Conservation (phyloP, 2,888 invertebrate genomes). For the Lymantria monacha region DNA sequence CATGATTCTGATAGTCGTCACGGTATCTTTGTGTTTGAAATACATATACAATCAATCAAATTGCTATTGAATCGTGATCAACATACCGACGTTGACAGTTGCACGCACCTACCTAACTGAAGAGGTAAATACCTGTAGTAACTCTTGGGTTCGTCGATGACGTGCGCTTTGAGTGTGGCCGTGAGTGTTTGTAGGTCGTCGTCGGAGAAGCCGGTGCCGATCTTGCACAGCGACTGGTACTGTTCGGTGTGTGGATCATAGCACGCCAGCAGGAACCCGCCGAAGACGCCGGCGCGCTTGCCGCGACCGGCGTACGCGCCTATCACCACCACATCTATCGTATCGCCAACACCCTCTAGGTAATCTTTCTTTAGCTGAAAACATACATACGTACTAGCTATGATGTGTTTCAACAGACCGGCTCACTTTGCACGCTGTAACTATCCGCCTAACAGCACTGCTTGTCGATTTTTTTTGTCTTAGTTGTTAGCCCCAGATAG, state of each 20-base stretch:
- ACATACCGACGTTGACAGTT: too few species aligned
- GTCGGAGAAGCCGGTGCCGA: slow-evolving; percentile 97
- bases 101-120: too few species aligned
- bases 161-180: slow-evolving; percentile 87
- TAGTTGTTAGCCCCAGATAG: too few species aligned
- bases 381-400: neutral
- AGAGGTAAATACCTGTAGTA: slow-evolving; percentile 84
- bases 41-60: too few species aligned
- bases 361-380: slow-evolving; percentile 95
- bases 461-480: too few species aligned
- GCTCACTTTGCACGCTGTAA: neutral
- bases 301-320: slow-evolving; percentile 97
- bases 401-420: too few species aligned
- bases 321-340: slow-evolving; percentile 96
- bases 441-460: too few species aligned
- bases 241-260: slow-evolving; percentile 94
- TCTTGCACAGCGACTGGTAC: slow-evolving; percentile 88
- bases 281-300: slow-evolving; percentile 95
- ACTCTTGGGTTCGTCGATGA: slow-evolving; percentile 88
- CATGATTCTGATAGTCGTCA: too few species aligned
- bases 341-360: slow-evolving; percentile 97
- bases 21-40: too few species aligned
- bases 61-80: too few species aligned
- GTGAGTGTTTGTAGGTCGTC: slow-evolving; percentile 91
- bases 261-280: slow-evolving; percentile 97